phyloP scores from a whole-genome alignment of 2,113 vertebrate species.

The Myotis lucifugus region DNA sequence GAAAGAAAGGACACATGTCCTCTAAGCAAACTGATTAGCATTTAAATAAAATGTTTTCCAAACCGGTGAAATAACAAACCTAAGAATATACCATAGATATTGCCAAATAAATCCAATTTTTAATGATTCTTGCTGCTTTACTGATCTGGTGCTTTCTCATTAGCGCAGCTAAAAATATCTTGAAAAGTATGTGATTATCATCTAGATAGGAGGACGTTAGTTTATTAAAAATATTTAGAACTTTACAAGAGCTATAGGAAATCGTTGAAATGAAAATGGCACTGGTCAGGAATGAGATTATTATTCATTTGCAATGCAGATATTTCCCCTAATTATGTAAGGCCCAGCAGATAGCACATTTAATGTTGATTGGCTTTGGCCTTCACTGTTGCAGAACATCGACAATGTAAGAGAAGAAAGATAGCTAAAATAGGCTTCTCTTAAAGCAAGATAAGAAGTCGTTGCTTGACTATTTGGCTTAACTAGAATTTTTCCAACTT shows the following conservation, averaged over 20 bases:
- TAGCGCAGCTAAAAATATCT: slow-evolving; percentile 52
- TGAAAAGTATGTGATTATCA: slow-evolving; percentile 20
- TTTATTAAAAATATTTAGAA: slow-evolving; percentile 24
- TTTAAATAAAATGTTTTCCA: slow-evolving; percentile 41
- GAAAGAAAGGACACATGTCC: background rate
- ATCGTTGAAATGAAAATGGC: background rate
- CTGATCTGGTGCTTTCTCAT: background rate
- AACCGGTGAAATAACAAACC: background rate
- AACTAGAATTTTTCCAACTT: background rate
- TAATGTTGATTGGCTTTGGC: background rate
- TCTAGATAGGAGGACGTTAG: background rate
- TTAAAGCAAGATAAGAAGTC: slow-evolving; percentile 29
- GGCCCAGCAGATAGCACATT: background rate
- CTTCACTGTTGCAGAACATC: slow-evolving; percentile 23
- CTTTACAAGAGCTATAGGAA: slow-evolving; percentile 23
- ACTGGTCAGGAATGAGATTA: slow-evolving; percentile 35
- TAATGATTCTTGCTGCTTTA: slow-evolving; percentile 56
- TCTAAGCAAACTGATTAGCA: slow-evolving; percentile 18
- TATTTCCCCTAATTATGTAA: background rate
- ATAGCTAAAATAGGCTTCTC: background rate
- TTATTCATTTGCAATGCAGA: slow-evolving; percentile 54
- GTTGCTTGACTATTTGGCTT: background rate
- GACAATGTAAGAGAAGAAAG: background rate
- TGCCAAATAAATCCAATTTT: slow-evolving; percentile 22
- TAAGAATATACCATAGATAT: background rate